phyloP scores from a whole-genome alignment of 1,140 invertebrate genomes.

The Matsumurasca onukii region DNA sequence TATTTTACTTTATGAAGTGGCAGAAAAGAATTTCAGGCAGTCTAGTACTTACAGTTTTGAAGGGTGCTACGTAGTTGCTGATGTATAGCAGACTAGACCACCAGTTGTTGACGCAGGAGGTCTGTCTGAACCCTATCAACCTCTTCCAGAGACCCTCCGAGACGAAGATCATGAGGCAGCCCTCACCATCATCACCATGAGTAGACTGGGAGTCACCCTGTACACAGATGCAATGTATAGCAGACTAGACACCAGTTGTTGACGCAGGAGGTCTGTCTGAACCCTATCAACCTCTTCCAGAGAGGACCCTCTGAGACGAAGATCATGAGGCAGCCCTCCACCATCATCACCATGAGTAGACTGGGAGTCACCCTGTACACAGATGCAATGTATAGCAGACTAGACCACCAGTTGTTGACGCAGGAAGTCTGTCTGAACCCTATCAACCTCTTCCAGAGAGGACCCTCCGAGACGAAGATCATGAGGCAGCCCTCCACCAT shows the following conservation, averaged over 20 bases:
- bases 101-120: constrained; percentile 4
- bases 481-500: neutral
- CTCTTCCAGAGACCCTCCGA: constrained; percentile 22
- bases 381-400: no score
- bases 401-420: constrained; percentile 6
- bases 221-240: no score
- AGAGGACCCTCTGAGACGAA: constrained; percentile 14
- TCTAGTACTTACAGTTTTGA: neutral
- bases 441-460: constrained; percentile 10
- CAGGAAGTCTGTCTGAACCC: neutral
- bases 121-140: neutral
- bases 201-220: constrained; percentile 10
- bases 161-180: neutral
- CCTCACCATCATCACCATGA: constrained; percentile 6
- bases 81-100: constrained; percentile 13
- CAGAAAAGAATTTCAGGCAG: no score
- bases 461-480: constrained; percentile 5
- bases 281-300: constrained; percentile 6
- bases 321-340: neutral
- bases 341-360: constrained; percentile 1
- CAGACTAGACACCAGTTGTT: no score
- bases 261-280: neutral
- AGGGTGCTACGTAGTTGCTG: constrained; percentile 20
- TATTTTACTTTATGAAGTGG: no score
- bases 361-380: constrained; percentile 8